These are phyloP conservation scores for Calephelis nemesis DNA, from an alignment of 1,140 invertebrate species.

Conservation along the genomic window DNA sequence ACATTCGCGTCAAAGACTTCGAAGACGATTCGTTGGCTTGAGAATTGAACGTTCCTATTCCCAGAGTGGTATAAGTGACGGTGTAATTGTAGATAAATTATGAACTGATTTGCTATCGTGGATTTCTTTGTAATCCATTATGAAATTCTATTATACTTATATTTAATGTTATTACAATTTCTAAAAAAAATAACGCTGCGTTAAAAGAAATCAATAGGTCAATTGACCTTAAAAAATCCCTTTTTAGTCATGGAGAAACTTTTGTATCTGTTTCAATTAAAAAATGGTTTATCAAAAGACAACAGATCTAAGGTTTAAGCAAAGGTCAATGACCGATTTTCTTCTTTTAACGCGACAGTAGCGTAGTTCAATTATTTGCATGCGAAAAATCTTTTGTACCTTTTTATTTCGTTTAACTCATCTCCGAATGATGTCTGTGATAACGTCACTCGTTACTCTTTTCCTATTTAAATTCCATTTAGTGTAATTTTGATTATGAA, in stretches of 20 bases:
- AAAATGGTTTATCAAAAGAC: too few relatives aligned
- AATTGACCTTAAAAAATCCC: neutral
- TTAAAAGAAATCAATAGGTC: neutral
- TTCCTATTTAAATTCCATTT: constrained; percentile 17
- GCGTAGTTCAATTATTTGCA: constrained; percentile 3
- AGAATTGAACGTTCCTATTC: constrained; percentile 1
- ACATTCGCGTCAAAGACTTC: constrained; percentile 42
- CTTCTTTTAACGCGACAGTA: neutral
- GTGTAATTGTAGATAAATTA: constrained; percentile 10
- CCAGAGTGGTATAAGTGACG: neutral
- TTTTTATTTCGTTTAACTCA: constrained; percentile 14
- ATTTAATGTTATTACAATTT: constrained; percentile 2
- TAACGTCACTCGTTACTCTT: constrained; percentile 45
- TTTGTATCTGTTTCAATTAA: neutral
- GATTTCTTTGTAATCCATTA: constrained; percentile 1
- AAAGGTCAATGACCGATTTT: neutral
- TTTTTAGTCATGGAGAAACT: neutral
- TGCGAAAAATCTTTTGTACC: constrained; percentile 10
- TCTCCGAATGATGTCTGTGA: constrained; percentile 43
- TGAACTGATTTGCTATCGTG: constrained; percentile 9
- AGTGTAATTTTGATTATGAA: constrained; percentile 6
- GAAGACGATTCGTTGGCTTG: constrained; percentile 62
- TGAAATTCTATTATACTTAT: constrained; percentile 16
- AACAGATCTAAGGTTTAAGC: too few relatives aligned
- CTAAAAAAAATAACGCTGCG: neutral